Base-by-base conservation (phyloP, 2,797 vertebrate species). In the Falco berigora region DNA sequence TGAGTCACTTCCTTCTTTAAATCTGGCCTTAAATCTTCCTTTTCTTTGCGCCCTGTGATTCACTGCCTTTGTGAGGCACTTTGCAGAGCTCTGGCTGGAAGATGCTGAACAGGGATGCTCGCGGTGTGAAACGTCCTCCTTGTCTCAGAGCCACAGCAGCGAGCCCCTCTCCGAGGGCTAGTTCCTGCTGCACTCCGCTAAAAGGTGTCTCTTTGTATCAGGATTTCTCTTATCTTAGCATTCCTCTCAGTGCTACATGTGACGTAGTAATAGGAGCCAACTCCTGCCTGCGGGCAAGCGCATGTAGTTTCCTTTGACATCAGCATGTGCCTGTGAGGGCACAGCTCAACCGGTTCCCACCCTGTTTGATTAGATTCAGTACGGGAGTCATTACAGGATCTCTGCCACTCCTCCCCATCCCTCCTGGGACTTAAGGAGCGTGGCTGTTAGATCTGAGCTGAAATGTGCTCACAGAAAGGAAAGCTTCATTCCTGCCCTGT, bases 1-100 rank as follows among this genome's bases (percentile, higher is more conserved):
- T 96, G 94, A 97, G 91, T 97, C 92, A 95, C 91, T 97, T 96
- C 94, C 93, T 95, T 92, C 88, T 93, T 94, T 56, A 93, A 93
- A 93, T 94, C 95, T 96, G 84, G 71, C 66, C 75, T 94, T 94
- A 96, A 90, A 96, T 91, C 95, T 96, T 91, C 42, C 50, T 92
- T 93, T 96, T 93, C 90, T 91, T 50, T 89, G 68, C 5, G 2
- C 80, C 38, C 58, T 69, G 55, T 96, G 95, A 92, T 94, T 97
- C 94, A 90, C 13, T 93, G 58, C 40, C 58, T 90, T 76, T 78
- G 42, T 90, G 84, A 88, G 89, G 66, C 0, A 1, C 72, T 91
- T 68, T 75, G 77, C 79, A 53, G 67, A 64, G 56, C 74, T 93
- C 56, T 0, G 2, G 1, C 14, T 22, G 76, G 83, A 93, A 71